Percentiles rank a stretch among this genome's conserved stretches.
Evolutionary conservation across 2,797 vertebrate genomes (phyloP).

Genomic region (Sarcoramphus papa): DNA sequence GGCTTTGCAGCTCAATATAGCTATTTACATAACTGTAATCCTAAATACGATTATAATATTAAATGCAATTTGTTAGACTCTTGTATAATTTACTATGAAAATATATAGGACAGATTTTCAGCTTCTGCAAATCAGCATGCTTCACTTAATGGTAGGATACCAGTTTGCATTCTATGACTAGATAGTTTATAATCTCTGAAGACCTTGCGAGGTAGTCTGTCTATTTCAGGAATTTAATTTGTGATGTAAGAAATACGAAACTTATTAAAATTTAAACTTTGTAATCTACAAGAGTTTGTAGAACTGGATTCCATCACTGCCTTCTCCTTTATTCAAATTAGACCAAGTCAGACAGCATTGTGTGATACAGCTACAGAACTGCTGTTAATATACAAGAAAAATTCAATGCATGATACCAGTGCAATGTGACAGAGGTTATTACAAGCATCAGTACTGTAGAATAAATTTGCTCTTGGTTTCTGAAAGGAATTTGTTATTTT

Average conservation of each 20-base stretch:
- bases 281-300: background rate
- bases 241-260: background rate
- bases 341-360: background rate
- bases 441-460: background rate
- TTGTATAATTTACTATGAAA: background rate
- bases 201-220: background rate
- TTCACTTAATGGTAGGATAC: background rate
- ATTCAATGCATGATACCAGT: no score
- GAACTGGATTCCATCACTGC: background rate
- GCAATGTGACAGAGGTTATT: background rate
- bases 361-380: background rate
- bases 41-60: background rate
- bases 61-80: background rate
- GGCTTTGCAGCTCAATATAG: background rate
- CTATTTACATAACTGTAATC: background rate
- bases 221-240: background rate
- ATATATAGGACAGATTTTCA: background rate
- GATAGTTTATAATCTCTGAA: background rate
- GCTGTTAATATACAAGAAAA: background rate
- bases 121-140: background rate
- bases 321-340: background rate
- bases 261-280: background rate
- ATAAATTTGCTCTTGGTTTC: background rate
- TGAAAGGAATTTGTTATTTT: background rate
- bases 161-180: fast-evolving